Conservation (phyloP, 1,140 invertebrate species). For the Drosophila willistoni region DNA sequence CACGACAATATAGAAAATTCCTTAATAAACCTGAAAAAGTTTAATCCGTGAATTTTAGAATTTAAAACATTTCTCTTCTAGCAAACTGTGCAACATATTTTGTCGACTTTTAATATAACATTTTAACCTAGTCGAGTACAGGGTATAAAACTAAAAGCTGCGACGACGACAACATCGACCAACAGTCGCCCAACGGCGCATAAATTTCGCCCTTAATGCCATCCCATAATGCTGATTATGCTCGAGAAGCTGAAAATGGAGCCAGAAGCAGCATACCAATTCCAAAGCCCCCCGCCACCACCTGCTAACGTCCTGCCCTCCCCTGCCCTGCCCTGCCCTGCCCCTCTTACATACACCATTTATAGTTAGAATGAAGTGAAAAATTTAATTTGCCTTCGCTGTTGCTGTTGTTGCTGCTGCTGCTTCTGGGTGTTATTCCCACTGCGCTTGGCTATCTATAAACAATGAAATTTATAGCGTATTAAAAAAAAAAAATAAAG, state of each 20-base stretch:
- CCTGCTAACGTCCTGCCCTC: too few relatives aligned
- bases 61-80: not conserved
- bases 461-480: constrained; percentile 54
- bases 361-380: constrained; percentile 53
- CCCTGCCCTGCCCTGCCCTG: too few relatives aligned
- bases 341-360: constrained; percentile 8
- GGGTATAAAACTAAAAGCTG: constrained; percentile 6
- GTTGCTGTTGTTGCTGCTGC: constrained; percentile 34
- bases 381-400: constrained; percentile 55
- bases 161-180: constrained; percentile 20
- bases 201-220: constrained; percentile 68
- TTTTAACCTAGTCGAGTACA: not conserved
- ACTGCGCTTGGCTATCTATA: constrained; percentile 49
- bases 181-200: constrained; percentile 46
- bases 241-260: constrained; percentile 20
- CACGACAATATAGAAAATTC: too few relatives aligned
- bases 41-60: too few relatives aligned
- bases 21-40: too few relatives aligned
- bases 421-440: constrained; percentile 8
- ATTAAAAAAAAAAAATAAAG: constrained; percentile 21
- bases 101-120: not conserved
- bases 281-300: not conserved
- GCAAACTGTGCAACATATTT: not conserved
- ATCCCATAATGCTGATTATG: constrained; percentile 72
- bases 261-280: constrained; percentile 4